Percentiles rank a stretch among this genome's conserved stretches.
These are phyloP conservation scores for Drosophila sproati DNA, from an alignment of 1,140 invertebrate genomes.

Conservation along the genomic window DNA sequence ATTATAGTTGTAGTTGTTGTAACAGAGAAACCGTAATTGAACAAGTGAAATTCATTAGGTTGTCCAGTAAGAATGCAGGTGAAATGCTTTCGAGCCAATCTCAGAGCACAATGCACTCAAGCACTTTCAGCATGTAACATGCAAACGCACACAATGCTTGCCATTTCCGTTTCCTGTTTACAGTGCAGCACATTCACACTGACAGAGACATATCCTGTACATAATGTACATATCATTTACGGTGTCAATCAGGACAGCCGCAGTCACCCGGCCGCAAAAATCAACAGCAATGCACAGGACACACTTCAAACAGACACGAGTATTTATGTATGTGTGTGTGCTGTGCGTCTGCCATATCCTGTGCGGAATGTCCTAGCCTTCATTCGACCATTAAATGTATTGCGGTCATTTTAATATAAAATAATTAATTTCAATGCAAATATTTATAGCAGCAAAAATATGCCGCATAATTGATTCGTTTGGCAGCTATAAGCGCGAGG, in stretches of 20 bases:
- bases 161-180: conserved; percentile 81
- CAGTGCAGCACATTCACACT: conserved; percentile 18
- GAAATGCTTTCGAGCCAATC: conserved; percentile 51
- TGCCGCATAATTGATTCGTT: conserved; percentile 79
- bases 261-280: conserved; percentile 56
- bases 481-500: conserved; percentile 35
- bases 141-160: conserved; percentile 68
- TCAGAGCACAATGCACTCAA: conserved; percentile 61
- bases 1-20: not conserved
- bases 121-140: conserved; percentile 46
- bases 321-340: conserved; percentile 1
- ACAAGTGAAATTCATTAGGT: conserved; percentile 43
- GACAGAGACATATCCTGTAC: conserved; percentile 70
- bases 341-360: conserved; percentile 33
- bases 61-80: conserved; percentile 43
- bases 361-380: conserved; percentile 37
- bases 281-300: conserved; percentile 37
- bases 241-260: conserved; percentile 72
- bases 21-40: conserved; percentile 2
- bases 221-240: conserved; percentile 82
- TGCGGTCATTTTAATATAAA: conserved; percentile 83
- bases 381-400: conserved; percentile 77
- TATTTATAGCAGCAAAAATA: conserved; percentile 81
- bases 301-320: conserved; percentile 22
- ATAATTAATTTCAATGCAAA: conserved; percentile 82